Evolutionary conservation across 1,140 invertebrate genomes (phyloP).

Genomic region (Hetaerina americana): DNA sequence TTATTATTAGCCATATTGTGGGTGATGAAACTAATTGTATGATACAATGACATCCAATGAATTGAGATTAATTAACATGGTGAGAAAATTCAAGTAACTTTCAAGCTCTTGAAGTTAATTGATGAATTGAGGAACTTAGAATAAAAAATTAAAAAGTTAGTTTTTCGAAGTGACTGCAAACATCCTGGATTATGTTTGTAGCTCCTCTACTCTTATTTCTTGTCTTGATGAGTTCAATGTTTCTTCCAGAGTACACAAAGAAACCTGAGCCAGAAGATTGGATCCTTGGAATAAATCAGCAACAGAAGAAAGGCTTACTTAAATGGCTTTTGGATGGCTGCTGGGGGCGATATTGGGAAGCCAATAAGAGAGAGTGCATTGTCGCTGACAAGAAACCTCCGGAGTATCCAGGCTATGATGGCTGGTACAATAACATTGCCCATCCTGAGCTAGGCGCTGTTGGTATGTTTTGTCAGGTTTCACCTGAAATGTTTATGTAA

Average conservation of each 20-base stretch:
- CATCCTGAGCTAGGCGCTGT: conserved; percentile 40
- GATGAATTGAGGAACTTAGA: too few relatives aligned
- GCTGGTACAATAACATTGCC: conserved; percentile 51
- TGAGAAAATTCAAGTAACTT: too few relatives aligned
- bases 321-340: conserved; percentile 5
- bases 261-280: background rate
- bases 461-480: conserved; percentile 25
- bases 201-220: too few relatives aligned
- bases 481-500: background rate
- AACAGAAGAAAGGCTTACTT: background rate
- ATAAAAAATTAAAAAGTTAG: too few relatives aligned
- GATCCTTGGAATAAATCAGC: background rate
- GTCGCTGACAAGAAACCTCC: conserved; percentile 16
- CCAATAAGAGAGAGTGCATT: background rate
- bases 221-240: too few relatives aligned
- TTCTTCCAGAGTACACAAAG: background rate
- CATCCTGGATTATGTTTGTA: too few relatives aligned
- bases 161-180: too few relatives aligned
- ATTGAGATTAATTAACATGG: too few relatives aligned
- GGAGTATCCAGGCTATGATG: conserved; percentile 43
- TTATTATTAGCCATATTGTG: too few relatives aligned
- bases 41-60: too few relatives aligned
- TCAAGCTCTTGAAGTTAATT: too few relatives aligned
- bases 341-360: background rate
- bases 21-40: too few relatives aligned